Evolutionary conservation across 2,888 invertebrate genomes (phyloP).

Genomic region (Andrena camellia): DNA sequence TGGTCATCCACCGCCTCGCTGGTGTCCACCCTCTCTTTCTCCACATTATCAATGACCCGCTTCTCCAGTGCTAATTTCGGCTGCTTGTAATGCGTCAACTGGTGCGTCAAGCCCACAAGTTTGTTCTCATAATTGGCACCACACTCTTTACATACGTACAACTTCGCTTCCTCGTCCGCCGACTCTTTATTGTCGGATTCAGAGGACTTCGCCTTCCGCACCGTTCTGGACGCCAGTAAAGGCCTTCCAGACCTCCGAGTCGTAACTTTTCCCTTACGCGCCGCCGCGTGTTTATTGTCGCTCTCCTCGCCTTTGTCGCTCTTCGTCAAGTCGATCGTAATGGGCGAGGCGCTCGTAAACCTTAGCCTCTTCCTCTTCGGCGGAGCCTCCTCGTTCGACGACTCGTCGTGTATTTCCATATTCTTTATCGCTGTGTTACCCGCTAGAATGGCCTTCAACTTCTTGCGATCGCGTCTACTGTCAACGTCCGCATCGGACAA

Average conservation of each 20-base stretch:
- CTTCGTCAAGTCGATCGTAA: neutral
- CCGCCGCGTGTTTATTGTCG: neutral
- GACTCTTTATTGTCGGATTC: neutral
- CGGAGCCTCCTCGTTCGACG: slow-evolving; percentile 10
- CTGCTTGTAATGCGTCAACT: slow-evolving; percentile 78
- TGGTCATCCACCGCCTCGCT: slow-evolving; percentile 2
- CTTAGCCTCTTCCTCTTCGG: neutral
- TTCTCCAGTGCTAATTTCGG: slow-evolving; percentile 75
- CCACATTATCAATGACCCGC: slow-evolving; percentile 41
- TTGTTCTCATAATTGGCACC: slow-evolving; percentile 73
- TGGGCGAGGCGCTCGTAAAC: neutral
- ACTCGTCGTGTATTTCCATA: slow-evolving; percentile 29
- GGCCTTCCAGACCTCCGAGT: neutral
- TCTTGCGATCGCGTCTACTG: slow-evolving; percentile 27
- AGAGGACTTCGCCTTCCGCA: neutral
- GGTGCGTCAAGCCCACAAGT: slow-evolving; percentile 74
- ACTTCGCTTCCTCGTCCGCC: neutral
- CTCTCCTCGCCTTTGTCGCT: neutral
- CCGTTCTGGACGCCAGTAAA: no score
- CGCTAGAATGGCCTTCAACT: slow-evolving; percentile 14
- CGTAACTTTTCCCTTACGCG: no score
- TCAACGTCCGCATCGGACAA: slow-evolving; percentile 46
- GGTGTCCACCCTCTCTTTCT: neutral
- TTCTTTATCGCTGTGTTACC: neutral
- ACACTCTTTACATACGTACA: slow-evolving; percentile 69